These are phyloP conservation scores for Orchestes rusci DNA, from an alignment of 2,888 invertebrate genomes.

Conservation along the genomic window DNA sequence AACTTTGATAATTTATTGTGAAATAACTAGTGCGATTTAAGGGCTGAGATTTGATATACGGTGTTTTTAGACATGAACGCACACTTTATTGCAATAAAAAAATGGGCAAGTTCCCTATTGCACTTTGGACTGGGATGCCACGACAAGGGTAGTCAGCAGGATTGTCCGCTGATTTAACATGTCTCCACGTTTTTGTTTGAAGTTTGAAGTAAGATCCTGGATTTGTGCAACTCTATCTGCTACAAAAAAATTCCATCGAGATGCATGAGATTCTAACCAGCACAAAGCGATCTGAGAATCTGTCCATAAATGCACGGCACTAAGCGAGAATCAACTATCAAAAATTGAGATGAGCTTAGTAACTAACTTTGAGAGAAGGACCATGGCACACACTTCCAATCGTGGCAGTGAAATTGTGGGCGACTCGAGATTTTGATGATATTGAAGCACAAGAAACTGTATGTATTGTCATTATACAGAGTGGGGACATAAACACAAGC, in stretches of 20 bases:
- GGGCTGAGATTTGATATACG: too few relatives aligned
- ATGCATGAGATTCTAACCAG: slow-evolving; percentile 14
- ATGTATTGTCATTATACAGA: slow-evolving; percentile 8
- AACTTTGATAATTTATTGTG: too few relatives aligned
- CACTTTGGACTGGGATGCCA: not conserved
- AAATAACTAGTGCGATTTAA: too few relatives aligned
- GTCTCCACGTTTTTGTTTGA: slow-evolving; percentile 13
- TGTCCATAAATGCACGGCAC: slow-evolving; percentile 16
- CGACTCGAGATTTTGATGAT: not conserved
- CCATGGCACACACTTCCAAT: slow-evolving; percentile 18
- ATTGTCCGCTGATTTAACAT: slow-evolving; percentile 9
- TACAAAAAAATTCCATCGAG: slow-evolving; percentile 17
- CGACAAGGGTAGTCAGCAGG: slow-evolving; percentile 12
- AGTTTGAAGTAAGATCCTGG: slow-evolving; percentile 15
- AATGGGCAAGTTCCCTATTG: too few relatives aligned
- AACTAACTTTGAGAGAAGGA: slow-evolving; percentile 12
- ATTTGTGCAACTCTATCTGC: slow-evolving; percentile 17
- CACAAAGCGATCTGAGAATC: slow-evolving; percentile 19
- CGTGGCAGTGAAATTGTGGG: slow-evolving; percentile 9
- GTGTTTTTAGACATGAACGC: too few relatives aligned
- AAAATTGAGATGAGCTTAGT: slow-evolving; percentile 8
- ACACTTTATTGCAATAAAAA: too few relatives aligned
- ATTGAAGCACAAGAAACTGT: slow-evolving; percentile 14
- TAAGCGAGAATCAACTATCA: not conserved
- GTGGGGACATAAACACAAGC: slow-evolving; percentile 6